Percentiles rank a stretch among this genome's conserved stretches.
Conservation (phyloP, 2,113 vertebrate genomes). For the Megaceryle maxima region DNA sequence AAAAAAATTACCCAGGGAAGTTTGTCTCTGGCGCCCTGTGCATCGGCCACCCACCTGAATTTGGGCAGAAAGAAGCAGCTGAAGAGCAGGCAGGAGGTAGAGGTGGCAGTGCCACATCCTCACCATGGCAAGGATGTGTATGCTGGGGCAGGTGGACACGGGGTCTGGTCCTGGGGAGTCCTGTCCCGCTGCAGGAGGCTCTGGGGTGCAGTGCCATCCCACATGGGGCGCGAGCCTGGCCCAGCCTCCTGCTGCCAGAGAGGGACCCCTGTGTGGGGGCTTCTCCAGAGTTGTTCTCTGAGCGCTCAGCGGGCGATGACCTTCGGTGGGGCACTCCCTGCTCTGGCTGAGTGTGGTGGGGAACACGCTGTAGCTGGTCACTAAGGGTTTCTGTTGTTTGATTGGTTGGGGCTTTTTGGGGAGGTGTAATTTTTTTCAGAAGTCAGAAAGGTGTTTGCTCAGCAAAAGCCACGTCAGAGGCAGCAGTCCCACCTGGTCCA, state of each 20-base stretch:
- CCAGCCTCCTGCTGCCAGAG: neutral
- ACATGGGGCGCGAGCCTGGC: fast-evolving
- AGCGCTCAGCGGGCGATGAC: neutral
- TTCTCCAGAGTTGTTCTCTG: neutral
- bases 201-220: neutral
- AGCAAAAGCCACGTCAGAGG: neutral
- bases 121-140: no score
- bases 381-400: neutral
- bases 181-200: neutral
- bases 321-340: neutral
- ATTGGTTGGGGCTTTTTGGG: neutral
- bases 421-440: neutral
- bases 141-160: fast-evolving
- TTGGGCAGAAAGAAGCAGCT: neutral
- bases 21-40: fast-evolving
- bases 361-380: neutral
- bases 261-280: neutral
- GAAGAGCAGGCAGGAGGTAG: neutral
- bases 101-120: neutral
- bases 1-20: neutral
- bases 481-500: fast-evolving
- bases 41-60: neutral
- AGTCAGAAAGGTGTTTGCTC: neutral
- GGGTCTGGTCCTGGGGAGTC: neutral
- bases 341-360: neutral